Conservation (phyloP, 23 tunicate species). For the Ascidia mentula region DNA sequence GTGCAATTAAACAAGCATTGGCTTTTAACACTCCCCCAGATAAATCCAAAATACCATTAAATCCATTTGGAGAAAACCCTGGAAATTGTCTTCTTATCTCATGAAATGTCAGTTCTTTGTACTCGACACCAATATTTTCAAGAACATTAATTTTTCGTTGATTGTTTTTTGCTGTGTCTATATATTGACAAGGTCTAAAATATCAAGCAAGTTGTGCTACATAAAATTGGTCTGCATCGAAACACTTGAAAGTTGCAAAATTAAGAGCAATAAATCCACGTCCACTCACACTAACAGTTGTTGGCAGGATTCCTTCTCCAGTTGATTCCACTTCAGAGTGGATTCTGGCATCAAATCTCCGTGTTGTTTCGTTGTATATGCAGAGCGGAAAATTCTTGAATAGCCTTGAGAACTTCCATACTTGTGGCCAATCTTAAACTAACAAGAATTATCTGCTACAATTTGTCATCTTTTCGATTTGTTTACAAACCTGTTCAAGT, state of each 20-base stretch:
- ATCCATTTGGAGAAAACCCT: slow-evolving; percentile 22
- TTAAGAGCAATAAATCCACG: no score
- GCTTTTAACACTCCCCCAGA: slow-evolving; percentile 58
- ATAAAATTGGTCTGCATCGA: not conserved
- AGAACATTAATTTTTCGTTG: not conserved
- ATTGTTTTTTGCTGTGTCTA: not conserved
- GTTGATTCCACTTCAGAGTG: not conserved
- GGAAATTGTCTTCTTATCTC: slow-evolving; percentile 34
- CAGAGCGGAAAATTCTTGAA: not conserved
- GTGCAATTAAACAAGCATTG: no score
- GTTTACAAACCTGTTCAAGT: slow-evolving; percentile 45
- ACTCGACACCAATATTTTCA: not conserved
- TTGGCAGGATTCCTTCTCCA: not conserved
- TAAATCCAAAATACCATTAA: slow-evolving; percentile 31
- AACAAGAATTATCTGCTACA: not conserved
- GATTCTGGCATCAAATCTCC: slow-evolving; percentile 1
- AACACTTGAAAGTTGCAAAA: no score
- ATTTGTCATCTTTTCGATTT: not conserved
- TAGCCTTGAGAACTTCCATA: not conserved
- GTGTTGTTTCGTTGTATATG: not conserved
- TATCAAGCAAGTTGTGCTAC: not conserved
- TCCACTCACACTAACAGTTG: not conserved
- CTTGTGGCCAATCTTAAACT: not conserved
- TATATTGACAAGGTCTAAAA: not conserved
- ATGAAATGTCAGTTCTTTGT: slow-evolving; percentile 15